A percentile compares a stretch with the other conserved stretches of the same genome.
Conservation (phyloP, 1,140 invertebrate genomes). For the Chymomyza costata region DNA sequence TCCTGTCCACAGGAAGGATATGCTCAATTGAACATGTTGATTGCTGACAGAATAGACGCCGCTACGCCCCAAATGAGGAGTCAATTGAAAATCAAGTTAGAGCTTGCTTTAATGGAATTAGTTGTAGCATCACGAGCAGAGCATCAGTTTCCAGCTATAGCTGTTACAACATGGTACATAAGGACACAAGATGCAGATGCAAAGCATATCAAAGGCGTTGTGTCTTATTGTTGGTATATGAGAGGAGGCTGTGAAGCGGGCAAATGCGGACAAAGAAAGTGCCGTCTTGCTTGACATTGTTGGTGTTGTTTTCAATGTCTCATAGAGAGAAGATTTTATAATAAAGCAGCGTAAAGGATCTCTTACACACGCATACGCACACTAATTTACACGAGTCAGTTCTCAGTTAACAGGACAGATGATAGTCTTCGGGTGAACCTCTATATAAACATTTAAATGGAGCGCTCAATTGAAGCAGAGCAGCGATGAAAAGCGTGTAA, state of each 20-base stretch:
- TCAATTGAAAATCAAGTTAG: slow-evolving; percentile 73
- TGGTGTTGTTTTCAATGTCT: too few relatives aligned
- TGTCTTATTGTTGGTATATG: too few relatives aligned
- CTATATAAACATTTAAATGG: slow-evolving; percentile 54
- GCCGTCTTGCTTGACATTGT: too few relatives aligned
- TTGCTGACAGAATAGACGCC: slow-evolving; percentile 58
- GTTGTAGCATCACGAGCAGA: slow-evolving; percentile 29
- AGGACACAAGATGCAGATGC: slow-evolving; percentile 17
- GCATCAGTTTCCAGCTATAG: slow-evolving; percentile 10
- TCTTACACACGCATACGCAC: slow-evolving; percentile 6
- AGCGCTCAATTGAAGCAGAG: slow-evolving; percentile 47
- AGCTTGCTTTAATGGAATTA: slow-evolving; percentile 70
- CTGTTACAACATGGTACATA: slow-evolving; percentile 23
- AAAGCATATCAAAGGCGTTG: slow-evolving; percentile 23
- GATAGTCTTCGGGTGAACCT: slow-evolving; percentile 3
- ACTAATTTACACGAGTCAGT: too few relatives aligned
- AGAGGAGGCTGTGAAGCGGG: too few relatives aligned
- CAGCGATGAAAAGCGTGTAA: slow-evolving; percentile 61
- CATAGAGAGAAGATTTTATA: too few relatives aligned
- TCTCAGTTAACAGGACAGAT: too few relatives aligned
- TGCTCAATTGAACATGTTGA: slow-evolving; percentile 73
- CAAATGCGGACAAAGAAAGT: too few relatives aligned
- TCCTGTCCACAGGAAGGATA: slow-evolving; percentile 42
- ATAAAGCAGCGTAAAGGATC: slow-evolving; percentile 1
- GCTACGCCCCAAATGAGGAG: slow-evolving; percentile 52